Evolutionary conservation across 2,888 invertebrate species (phyloP), one percentile per base, ranked within the genome.

Genomic region (Tuberolachnus salignus): DNA sequence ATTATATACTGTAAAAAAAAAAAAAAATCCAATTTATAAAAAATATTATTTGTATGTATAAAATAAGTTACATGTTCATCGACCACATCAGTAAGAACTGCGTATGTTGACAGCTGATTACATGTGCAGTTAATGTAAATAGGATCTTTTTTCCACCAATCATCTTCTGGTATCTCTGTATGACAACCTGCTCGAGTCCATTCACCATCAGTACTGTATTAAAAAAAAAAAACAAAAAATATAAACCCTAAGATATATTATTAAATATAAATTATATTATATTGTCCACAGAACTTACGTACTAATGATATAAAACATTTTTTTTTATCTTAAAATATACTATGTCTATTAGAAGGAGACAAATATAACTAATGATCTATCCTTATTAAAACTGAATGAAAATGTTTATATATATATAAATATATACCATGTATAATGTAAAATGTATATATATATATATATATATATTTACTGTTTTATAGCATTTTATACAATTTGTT

Each of bases 111-210:
- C 53, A 97, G 88, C 85, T 96, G 95, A 83, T 92, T 92, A 85
- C 97, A 98, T 10, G 95, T 94, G 85, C 98, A 98, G 86, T 96
- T 96, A 69, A 97, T 91, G 69, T 92, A 88, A 3, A 92, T 86
- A 0, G 90, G 90, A 72, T 78, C 55, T 80, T 81, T 67, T 80
- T 80, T 2, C 82, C 82, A 82, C 82, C 83, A 82, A 83, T 86
- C 84, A 82, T 85, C 84, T 82, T 86, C 86, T 85, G 82, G 84
- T 87, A 84, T 85, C 84, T 94, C 93, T 0, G 95, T 94, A 81
- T 92, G 90, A 83, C 97, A 97, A 0, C 96, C 96, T 1, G 94
- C 89, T 14, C 95, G 90, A 0, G 96, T 95, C 97, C 97, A 97
- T 84, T 93, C 92, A 0, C 92, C 92, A 72, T 61, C 75, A n/a